These are phyloP conservation scores for Sympetrum striolatum DNA, from an alignment of 2,888 invertebrate species.

Conservation along the genomic window DNA sequence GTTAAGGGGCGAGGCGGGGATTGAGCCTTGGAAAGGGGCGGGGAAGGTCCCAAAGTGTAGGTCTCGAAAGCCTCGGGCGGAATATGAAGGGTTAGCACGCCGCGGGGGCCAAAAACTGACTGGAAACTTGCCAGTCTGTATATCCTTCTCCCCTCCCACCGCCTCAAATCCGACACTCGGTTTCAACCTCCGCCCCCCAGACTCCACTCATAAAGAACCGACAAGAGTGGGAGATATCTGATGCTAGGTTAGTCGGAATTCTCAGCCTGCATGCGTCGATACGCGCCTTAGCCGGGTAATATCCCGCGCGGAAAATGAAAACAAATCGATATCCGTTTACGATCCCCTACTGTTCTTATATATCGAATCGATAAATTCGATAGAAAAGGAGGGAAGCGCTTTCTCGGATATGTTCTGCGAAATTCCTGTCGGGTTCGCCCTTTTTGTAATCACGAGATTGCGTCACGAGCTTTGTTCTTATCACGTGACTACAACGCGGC, in stretches of 20 bases:
- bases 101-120: not conserved
- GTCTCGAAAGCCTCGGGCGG: not conserved
- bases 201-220: not conserved
- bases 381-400: not conserved
- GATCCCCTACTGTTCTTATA: not conserved
- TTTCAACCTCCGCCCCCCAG: not conserved
- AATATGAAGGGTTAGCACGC: not conserved
- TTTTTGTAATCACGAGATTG: too few species aligned
- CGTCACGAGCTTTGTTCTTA: too few species aligned
- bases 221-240: not conserved
- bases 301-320: not conserved
- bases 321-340: not conserved
- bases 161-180: not conserved
- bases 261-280: not conserved
- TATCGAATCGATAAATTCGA: not conserved
- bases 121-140: slow-evolving; percentile 1
- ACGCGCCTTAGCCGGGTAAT: not conserved
- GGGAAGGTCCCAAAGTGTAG: not conserved
- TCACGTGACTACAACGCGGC: too few species aligned
- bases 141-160: not conserved
- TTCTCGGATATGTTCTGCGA: not conserved
- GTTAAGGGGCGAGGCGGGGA: not conserved
- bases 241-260: not conserved
- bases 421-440: too few species aligned
- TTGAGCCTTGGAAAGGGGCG: not conserved